Evolutionary conservation across 2,888 invertebrate genomes (phyloP).

Genomic region (Agrenia bidenticulata): DNA sequence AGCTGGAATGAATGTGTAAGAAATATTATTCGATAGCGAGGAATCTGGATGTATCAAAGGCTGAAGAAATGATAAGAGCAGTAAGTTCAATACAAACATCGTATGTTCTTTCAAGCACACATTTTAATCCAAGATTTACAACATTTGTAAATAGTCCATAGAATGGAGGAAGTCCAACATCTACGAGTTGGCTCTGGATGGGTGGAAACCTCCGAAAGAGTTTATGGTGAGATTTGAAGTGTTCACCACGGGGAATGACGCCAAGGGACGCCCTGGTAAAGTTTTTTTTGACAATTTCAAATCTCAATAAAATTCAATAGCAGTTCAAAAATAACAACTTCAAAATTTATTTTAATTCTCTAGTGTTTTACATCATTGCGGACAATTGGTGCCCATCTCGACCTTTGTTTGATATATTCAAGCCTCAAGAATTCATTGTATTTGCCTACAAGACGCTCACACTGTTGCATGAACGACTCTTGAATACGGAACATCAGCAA

Average conservation of each 20-base stretch:
- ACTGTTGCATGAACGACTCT: constrained; percentile 22
- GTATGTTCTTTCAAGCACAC: neutral
- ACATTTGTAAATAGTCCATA: constrained; percentile 21
- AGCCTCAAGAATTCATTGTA: constrained; percentile 29
- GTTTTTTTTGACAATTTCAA: neutral
- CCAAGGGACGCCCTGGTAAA: constrained; percentile 41
- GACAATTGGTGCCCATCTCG: constrained; percentile 36
- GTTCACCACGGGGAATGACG: constrained; percentile 30
- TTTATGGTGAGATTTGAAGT: constrained; percentile 33
- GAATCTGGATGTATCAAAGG: constrained; percentile 31
- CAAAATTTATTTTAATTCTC: neutral
- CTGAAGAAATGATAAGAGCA: constrained; percentile 33
- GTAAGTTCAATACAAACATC: constrained; percentile 22
- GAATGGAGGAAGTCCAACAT: constrained; percentile 32
- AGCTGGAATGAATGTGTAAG: neutral
- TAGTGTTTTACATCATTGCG: constrained; percentile 35
- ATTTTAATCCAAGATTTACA: neutral
- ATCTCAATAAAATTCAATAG: too few species aligned
- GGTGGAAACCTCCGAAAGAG: constrained; percentile 30
- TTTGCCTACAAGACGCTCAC: constrained; percentile 36
- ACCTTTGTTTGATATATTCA: constrained; percentile 30
- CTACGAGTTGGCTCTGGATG: constrained; percentile 13
- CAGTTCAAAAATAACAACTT: neutral
- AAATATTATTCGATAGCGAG: constrained; percentile 21
- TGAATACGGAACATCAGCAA: constrained; percentile 35